Evolutionary conservation across 1,140 invertebrate species (phyloP).

Genomic region (Gerris buenoi): DNA sequence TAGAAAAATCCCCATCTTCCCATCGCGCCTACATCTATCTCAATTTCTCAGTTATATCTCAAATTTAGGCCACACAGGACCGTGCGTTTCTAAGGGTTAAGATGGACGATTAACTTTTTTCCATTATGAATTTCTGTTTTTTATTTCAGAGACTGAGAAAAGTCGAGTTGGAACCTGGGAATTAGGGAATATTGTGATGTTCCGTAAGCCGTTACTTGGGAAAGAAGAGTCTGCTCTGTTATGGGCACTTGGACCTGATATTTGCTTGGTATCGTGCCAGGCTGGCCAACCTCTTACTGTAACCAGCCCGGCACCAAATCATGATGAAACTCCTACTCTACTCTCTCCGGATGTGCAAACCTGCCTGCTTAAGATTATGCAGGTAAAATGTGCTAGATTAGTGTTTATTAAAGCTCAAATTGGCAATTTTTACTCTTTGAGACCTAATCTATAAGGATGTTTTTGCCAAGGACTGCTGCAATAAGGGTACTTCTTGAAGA

Average conservation of each 20-base stretch:
- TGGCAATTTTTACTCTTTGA: too few species aligned
- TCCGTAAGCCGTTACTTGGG: constrained; percentile 32
- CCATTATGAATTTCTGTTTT: neutral
- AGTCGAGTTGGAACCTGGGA: constrained; percentile 31
- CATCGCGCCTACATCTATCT: too few species aligned
- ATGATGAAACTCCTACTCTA: neutral
- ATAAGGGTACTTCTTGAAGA: too few species aligned
- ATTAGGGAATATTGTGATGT: constrained; percentile 37
- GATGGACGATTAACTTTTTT: too few species aligned
- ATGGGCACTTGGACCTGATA: constrained; percentile 36
- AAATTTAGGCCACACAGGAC: too few species aligned
- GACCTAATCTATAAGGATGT: too few species aligned
- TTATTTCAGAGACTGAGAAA: neutral
- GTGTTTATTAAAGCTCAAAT: too few species aligned
- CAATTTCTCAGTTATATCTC: too few species aligned
- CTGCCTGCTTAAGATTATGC: neutral
- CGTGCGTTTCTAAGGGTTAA: too few species aligned
- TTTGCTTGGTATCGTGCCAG: constrained; percentile 28
- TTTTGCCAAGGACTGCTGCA: too few species aligned
- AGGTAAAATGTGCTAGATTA: too few species aligned
- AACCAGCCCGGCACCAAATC: neutral
- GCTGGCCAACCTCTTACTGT: neutral
- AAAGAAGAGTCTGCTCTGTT: constrained; percentile 34
- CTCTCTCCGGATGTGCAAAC: neutral
- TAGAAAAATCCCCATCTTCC: too few species aligned